Evolutionary conservation across 2,888 invertebrate species (phyloP), one percentile per base, ranked within the genome.

Genomic region (Oxystoma pomonae): DNA sequence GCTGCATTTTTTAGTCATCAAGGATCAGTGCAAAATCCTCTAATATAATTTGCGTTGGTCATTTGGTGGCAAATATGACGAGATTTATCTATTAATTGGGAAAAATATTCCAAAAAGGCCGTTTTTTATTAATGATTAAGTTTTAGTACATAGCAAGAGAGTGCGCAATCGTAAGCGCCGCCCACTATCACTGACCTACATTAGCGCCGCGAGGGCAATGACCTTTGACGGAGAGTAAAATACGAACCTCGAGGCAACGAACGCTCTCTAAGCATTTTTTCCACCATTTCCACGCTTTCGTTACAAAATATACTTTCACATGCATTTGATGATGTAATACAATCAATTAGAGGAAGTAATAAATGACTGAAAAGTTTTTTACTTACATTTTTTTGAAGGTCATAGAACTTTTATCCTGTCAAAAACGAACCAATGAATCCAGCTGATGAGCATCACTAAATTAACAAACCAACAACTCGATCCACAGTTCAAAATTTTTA

Each of bases 101-200:
- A 50, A 50, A 9, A 50, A 50, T 53, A 5, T 9, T 53, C 53
- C 53, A 53, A 53, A 19, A 19, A 53, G 53, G 53, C 53, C 19
- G 53, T 50, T 9, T n/a, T 12, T 50, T 12, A 50, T n/a, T n/a
- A n/a, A n/a, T 50, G 50, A 50, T 50, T 50, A n/a, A 50, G 12
- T n/a, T n/a, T n/a, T n/a, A n/a, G n/a, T n/a, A 50, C 65, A 22
- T 61, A 55, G 59, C 19, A 35, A 56, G 57, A 17, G 61, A 74
- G 66, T 75, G 76, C 76, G 76, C 76, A 76, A 74, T 70, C 74
- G 70, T 70, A 68, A 71, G 70, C 65, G 62, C 76, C 78, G 77
- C 77, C 78, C 77, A 78, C 77, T 74, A 78, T 77, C 76, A 78
- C 78, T 78, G 78, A 78, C 78, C 78, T 78, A 78, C 77, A 78